phyloP scores from a whole-genome alignment of 2,888 invertebrate species.

The Amiota mariae region DNA sequence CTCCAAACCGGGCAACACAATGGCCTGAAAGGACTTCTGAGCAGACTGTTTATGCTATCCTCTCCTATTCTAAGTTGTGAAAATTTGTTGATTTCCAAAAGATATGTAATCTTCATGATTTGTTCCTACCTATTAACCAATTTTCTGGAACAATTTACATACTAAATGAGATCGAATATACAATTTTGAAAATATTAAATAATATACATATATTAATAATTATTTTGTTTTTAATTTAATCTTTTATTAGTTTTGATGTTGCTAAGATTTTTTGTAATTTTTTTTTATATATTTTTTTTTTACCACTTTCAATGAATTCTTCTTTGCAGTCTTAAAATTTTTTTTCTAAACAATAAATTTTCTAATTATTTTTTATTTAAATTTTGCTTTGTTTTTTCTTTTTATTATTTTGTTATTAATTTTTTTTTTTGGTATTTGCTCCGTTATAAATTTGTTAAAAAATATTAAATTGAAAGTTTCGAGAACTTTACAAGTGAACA shows the following conservation, averaged over 20 bases:
- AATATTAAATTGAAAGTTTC: conserved; percentile 39
- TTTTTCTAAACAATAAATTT: conserved; percentile 68
- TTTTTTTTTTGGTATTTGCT: conserved; percentile 46
- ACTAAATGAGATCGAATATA: no score
- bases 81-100: no score
- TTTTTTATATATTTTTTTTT: conserved; percentile 55
- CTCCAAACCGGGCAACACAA: no score
- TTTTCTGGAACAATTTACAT: no score
- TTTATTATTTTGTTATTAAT: conserved; percentile 17
- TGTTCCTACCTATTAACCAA: no score
- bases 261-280: conserved; percentile 43
- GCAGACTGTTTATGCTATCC: no score
- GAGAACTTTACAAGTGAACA: conserved; percentile 43
- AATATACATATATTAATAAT: no score
- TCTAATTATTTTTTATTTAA: conserved; percentile 53
- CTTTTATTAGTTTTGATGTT: not conserved
- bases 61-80: no score
- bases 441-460: conserved; percentile 49
- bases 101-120: no score
- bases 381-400: conserved; percentile 43
- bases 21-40: no score
- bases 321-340: conserved; percentile 72
- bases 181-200: no score
- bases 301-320: conserved; percentile 71
- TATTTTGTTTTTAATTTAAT: not conserved